Conservation (phyloP, 2,113 vertebrate genomes). For the Cottus gobio region DNA sequence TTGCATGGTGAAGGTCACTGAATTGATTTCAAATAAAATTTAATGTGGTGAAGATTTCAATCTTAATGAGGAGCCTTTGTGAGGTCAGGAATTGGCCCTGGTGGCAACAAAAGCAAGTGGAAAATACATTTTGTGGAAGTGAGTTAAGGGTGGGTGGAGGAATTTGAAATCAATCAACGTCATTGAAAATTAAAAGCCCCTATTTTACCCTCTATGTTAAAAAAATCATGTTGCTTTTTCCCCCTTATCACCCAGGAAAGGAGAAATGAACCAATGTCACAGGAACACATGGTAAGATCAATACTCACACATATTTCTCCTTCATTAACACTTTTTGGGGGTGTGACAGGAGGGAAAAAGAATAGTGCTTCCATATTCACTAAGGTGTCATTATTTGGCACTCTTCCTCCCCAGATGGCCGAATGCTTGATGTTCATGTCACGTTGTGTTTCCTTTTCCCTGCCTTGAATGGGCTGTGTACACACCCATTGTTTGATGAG, state of each 20-base stretch:
- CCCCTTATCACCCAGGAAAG: constrained; percentile 27
- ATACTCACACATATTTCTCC: constrained; percentile 48
- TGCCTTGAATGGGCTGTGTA: constrained; percentile 83
- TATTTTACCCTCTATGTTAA: constrained; percentile 18
- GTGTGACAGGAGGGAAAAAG: constrained; percentile 66
- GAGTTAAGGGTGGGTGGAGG: constrained; percentile 26
- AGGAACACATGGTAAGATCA: constrained; percentile 51
- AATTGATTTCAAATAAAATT: constrained; percentile 84
- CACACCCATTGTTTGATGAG: constrained; percentile 87
- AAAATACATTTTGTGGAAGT: constrained; percentile 66
- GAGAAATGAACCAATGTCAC: constrained; percentile 33
- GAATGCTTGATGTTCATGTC: constrained; percentile 83
- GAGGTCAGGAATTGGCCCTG: constrained; percentile 67
- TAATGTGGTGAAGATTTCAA: constrained; percentile 80
- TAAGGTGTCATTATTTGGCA: constrained; percentile 78
- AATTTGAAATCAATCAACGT: constrained; percentile 53
- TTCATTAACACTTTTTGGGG: constrained; percentile 47
- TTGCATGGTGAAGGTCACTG: constrained; percentile 78
- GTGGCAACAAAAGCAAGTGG: constrained; percentile 72
- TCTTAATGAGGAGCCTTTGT: constrained; percentile 81
- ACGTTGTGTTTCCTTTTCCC: constrained; percentile 83
- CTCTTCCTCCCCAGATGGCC: constrained; percentile 79
- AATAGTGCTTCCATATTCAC: constrained; percentile 71
- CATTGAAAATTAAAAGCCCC: constrained; percentile 29
- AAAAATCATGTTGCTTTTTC: background rate